Base-by-base conservation (phyloP, 2,888 invertebrate species). In the Rhimphoctona megacephalus region DNA sequence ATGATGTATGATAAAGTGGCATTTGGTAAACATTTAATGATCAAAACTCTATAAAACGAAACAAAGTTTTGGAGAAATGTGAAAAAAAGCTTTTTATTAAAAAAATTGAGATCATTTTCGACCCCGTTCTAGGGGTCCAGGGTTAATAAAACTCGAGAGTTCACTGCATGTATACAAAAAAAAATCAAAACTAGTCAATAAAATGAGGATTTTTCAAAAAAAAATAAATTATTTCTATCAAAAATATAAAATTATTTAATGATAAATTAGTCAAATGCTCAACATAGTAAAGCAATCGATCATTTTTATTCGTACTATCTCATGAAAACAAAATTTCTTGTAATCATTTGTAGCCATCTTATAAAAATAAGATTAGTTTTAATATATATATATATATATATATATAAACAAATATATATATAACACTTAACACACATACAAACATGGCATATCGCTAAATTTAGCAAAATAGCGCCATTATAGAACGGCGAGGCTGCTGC, bases 401-500 rank as follows among this genome's bases (percentile, higher is more conserved):
- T 33, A 7, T 25, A 39, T 54, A 22, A 6, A 22, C 46, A 30
- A 14, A 33, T 14, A 49, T 36, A 33, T 6, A 46, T 30, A 11
- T 14, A 11, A 43, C 25, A 77, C 2, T 9, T 64, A 19, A 19
- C 19, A 61, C 33, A 49, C 49, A 22, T 33, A 4, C 14, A n/a
- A 25, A 69, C 54, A 46, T 64, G 43, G 61, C 4, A 57, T 81
- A 19, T 54, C 3, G 52, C 85, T 90, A 90, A 89, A 89, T 88
- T 90, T 90, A 90, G 89, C 70, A 67, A 64, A 82, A 82, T 67
- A 25, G 78, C 81, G 85, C 85, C 83, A 85, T 85, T 83, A 83
- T 80, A 69, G 80, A 82, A 78, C 82, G 14, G 66, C 78, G 77
- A 86, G 81, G 82, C 81, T 82, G 76, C 66, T n/a, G 49, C 25